Evolutionary conservation across 2,888 invertebrate genomes (phyloP), one percentile per base, ranked within the genome.

Genomic region (Brenthis ino): DNA sequence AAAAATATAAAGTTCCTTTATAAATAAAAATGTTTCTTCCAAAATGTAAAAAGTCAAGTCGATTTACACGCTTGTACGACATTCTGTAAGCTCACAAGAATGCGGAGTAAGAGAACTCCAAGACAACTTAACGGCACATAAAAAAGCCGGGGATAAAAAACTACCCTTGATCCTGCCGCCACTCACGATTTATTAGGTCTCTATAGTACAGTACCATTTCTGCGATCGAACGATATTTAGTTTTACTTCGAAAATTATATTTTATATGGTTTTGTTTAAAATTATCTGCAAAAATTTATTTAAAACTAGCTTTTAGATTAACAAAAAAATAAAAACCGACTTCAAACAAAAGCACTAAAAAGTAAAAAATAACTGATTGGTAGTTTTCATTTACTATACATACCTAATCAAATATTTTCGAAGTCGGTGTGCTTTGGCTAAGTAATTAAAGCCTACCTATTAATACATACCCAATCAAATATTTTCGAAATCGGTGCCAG

Each of bases 41-140:
- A 54, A 54, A 54, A 54, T 63, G 51, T 13, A 54, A 53, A 54
- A 37, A 53, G 37, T 37, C 37, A 63, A 53, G 53, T 63, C 53
- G 28, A 60, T 55, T 50, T 67, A 61, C 28, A 56, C 50, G 56
- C 56, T 63, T 56, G 58, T 47, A 37, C 12, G 55, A 50, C 48
- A 47, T 55, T 54, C 54, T 24, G 51, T 55, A 67, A 61, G 67
- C 63, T 67, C 16, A n/a, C 43, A 55, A 47, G 61, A 68, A 64
- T 69, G 69, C 69, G 55, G 48, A 56, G 66, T 66, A 67, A 71
- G 64, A 37, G 66, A 71, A 71, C 68, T 71, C 63, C 63, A 57
- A 51, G 61, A 53, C 14, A 63, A 66, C 71, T 71, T 69, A 71
- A 65, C 65, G 65, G 63, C 28, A 68, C 60, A 57, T 61, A 33